These are phyloP conservation scores for Misgurnus anguillicaudatus DNA, from an alignment of 2,113 vertebrate species.

Conservation along the genomic window DNA sequence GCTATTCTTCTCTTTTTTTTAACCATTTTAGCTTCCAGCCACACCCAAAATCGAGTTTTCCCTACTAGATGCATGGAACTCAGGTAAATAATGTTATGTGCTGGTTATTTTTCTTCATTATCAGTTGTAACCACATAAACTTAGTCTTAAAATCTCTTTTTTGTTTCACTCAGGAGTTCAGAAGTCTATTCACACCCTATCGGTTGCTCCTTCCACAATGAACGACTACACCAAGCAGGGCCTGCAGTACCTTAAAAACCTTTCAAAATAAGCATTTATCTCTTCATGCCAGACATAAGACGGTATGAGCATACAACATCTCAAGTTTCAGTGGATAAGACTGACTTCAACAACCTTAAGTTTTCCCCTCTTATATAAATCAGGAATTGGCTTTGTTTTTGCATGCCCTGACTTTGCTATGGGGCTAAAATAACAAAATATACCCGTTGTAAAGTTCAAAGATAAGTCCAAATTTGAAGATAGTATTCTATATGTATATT, in stretches of 20 bases:
- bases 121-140: background rate
- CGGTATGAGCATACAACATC: background rate
- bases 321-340: background rate
- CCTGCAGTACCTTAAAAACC: constrained; percentile 82
- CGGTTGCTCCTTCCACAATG: constrained; percentile 80
- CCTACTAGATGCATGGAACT: constrained; percentile 83
- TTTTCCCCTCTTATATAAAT: background rate
- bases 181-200: constrained; percentile 79
- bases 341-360: background rate
- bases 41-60: constrained; percentile 84
- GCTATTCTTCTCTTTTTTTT: constrained; percentile 33
- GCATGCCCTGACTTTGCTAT: background rate
- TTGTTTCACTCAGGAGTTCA: constrained; percentile 78
- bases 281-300: background rate
- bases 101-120: background rate
- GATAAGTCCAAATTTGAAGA: constrained; percentile 4
- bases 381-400: background rate
- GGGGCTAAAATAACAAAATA: background rate
- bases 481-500: constrained; percentile 17
- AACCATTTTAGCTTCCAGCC: constrained; percentile 77
- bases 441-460: constrained; percentile 35
- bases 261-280: constrained; percentile 73
- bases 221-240: constrained; percentile 78
- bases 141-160: background rate
- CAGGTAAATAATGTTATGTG: constrained; percentile 73